Base-by-base conservation (phyloP, 2,888 invertebrate genomes). In the Gasteruption jaculator region DNA sequence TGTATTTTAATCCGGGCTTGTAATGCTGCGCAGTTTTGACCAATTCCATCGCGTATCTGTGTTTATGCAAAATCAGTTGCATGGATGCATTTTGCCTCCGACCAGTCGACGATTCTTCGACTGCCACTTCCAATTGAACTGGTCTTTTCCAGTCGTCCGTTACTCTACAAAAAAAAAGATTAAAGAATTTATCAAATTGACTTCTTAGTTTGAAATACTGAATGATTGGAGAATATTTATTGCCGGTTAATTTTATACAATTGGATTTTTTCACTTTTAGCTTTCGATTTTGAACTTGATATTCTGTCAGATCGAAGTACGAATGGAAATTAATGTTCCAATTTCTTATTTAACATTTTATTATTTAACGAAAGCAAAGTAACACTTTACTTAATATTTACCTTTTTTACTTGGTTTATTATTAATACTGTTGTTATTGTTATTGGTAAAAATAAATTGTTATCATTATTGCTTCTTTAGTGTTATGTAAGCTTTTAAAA, bases 81-180 rank as follows among this genome's bases (percentile, higher is more conserved):
- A 82, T 76, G 0, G 86, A 79, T 11, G 84, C 82, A 63, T 90
- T 91, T 63, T 93, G 88, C 54, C 85, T 81, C 36, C 91, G 80
- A 11, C 86, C 80, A 2, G 95, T 95, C 52, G 91, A 76, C 40
- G 83, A 83, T 74, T 97, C 96, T 68, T 93, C 92, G 3, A 96
- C 83, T 5, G 87, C 84, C 1, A 91, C 94, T 63, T 91, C 86
- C 33, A 95, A 79, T 21, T 89, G 81, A 31, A 95, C 81, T 16
- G 85, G 84, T 53, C 91, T 78, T 57, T 86, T 83, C 55, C 83
- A 88, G 38, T 91, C 90, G 58, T 87, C 88, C 22, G 79, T 81
- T 40, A 94, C 73, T 60, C 85, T 85, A 22, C 14, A 16, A 16
- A 10, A 21, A 25, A n/a, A n/a, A n/a, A n/a, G n/a, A n/a, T n/a